Conservation (phyloP, 2,888 invertebrate genomes). For the Drosophila demipolita region DNA sequence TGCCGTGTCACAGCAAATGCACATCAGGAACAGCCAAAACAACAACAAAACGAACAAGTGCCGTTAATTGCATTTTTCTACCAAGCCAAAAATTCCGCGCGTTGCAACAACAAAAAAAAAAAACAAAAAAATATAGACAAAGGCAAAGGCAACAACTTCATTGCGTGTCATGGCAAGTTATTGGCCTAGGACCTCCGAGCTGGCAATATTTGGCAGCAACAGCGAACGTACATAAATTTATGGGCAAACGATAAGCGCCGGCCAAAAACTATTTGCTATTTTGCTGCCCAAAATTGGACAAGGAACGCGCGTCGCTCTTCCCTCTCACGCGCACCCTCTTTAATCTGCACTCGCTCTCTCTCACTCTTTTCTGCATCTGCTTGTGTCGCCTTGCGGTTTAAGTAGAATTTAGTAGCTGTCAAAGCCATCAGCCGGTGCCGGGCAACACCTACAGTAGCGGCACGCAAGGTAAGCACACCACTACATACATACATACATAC, state of each 20-base stretch:
- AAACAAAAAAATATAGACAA: conserved; percentile 26
- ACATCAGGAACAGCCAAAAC: neutral
- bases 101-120: conserved; percentile 11
- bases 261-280: conserved; percentile 29
- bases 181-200: conserved; percentile 72
- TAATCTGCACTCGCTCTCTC: neutral
- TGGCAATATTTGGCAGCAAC: conserved; percentile 63
- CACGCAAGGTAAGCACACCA: conserved; percentile 65
- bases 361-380: neutral
- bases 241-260: conserved; percentile 76
- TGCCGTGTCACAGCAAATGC: conserved; percentile 1
- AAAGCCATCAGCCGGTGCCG: conserved; percentile 77
- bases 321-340: neutral
- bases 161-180: conserved; percentile 70
- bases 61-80: conserved; percentile 62
- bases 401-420: conserved; percentile 79
- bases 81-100: conserved; percentile 43
- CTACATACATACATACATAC: neutral
- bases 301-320: conserved; percentile 66
- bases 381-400: conserved; percentile 40
- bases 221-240: conserved; percentile 62
- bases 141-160: conserved; percentile 68
- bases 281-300: conserved; percentile 76
- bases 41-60: conserved; percentile 44
- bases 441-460: conserved; percentile 72